Base-by-base conservation (phyloP, 2,888 invertebrate species). In the Hipparchia sbordonii region DNA sequence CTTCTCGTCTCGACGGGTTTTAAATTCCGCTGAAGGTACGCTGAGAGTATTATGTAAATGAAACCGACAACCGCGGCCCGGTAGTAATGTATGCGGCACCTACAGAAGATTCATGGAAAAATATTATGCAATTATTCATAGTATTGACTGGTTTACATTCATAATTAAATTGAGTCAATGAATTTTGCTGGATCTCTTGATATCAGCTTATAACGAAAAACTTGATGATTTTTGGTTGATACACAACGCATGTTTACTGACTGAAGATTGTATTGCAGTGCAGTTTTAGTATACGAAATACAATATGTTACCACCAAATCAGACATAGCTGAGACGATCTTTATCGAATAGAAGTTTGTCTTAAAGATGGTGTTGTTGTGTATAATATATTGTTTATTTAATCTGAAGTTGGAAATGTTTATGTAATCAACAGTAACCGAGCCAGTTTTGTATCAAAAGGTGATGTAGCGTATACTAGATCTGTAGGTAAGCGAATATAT, bases 1-100 rank as follows among this genome's bases (percentile, higher is more conserved):
- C 84, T 85, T 73, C 62, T 57, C 60, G 71, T 72, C 67, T 66
- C 66, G 69, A 54, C 83, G 85, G 87, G 87, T 89, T 89, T 88
- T 84, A 88, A 87, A 90, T 85, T 87, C 68, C 56, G 51, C 39
- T 72, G 70, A 23, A 60, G 59, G 59, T 74, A 72, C 61, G 68
- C 68, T 62, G 56, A 54, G 72, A 72, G 72, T 69, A 72, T 72
- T 76, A 74, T 74, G 74, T 67, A 74, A 74, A 74, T 73, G 61
- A 69, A 71, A 61, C 51, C 69, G 57, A 71, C 70, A 71, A 71
- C 67, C 13, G 71, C 61, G 65, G 59, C 39, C 39, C 39, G 39
- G 39, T n/a, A 57, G 48, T 72, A 67, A 74, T 74, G 68, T 62
- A 75, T 71, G 73, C 65, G 52, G 61, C n/a, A 60, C 66, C 61